phyloP scores from a whole-genome alignment of 1,140 invertebrate genomes.

The Acromyrmex heyeri region DNA sequence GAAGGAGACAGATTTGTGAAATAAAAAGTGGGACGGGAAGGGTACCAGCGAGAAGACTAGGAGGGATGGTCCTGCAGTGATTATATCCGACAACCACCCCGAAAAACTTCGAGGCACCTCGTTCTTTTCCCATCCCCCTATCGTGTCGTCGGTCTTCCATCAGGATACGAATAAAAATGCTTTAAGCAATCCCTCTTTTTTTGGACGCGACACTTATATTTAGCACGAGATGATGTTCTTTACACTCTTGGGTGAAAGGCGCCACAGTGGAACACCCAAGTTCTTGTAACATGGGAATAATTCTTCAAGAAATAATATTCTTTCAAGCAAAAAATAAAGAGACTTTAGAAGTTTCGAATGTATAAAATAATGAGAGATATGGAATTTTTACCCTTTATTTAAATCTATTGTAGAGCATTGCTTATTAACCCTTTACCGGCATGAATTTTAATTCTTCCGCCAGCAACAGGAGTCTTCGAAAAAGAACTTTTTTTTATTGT shows the following conservation, averaged over 20 bases:
- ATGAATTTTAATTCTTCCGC: too few species aligned
- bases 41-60: constrained; percentile 66
- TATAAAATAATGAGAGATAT: neutral
- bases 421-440: neutral
- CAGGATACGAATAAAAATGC: constrained; percentile 82
- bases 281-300: constrained; percentile 9
- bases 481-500: too few species aligned
- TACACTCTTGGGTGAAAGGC: constrained; percentile 73
- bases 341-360: neutral
- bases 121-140: constrained; percentile 43
- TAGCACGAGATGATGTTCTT: constrained; percentile 82
- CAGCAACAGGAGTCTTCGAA: too few species aligned
- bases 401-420: neutral
- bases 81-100: constrained; percentile 84
- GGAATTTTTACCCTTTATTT: neutral
- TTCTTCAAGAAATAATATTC: constrained; percentile 66
- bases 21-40: constrained; percentile 50
- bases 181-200: constrained; percentile 80
- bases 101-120: constrained; percentile 78
- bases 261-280: constrained; percentile 42
- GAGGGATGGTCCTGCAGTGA: constrained; percentile 79
- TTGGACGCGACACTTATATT: constrained; percentile 85
- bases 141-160: constrained; percentile 67
- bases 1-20: constrained; percentile 30
- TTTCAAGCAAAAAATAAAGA: neutral